Evolutionary conservation across 2,888 invertebrate species (phyloP), one percentile per base, ranked within the genome.

Genomic region (Calephelis perditalis): DNA sequence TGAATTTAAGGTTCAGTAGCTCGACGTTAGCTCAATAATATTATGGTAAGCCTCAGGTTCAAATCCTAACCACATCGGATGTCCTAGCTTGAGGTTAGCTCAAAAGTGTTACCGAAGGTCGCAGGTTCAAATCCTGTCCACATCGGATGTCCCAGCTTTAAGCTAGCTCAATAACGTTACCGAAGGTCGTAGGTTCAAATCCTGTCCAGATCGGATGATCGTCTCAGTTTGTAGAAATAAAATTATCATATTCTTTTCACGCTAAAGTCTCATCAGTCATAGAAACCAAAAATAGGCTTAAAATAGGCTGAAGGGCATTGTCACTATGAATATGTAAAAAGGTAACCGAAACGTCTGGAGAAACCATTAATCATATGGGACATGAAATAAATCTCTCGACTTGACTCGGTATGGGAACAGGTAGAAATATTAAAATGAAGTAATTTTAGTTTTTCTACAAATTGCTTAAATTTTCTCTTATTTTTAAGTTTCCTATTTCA

Each of bases 321-420:
- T 70, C 73, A 73, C 74, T 85, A 84, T 87, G 79, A 77, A 78
- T 70, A 73, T 67, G 72, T 75, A 79, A 79, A 82, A 81, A 81
- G 82, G 78, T 77, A 81, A 82, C 76, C 77, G 76, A 76, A 71
- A 73, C 74, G 76, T 76, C 79, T 81, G 71, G 73, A 80, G 81
- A 68, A 73, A 71, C 74, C 82, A 90, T 90, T 87, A 84, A 87
- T 89, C 88, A 88, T 86, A 81, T 65, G 81, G 73, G 76, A 73
- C 80, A 67, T 70, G 70, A 82, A 85, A 86, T 84, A 85, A 82
- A 82, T 80, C 79, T 78, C 75, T 64, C 72, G 73, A 69, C 72
- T 74, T 70, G 71, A 62, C 68, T 40, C 59, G 40, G 57, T 57
- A 74, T 65, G 65, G 68, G 68, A 58, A 59, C 65, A 72, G 64